Base-by-base conservation (phyloP, 2,797 vertebrate genomes). In the Oreortyx pictus region DNA sequence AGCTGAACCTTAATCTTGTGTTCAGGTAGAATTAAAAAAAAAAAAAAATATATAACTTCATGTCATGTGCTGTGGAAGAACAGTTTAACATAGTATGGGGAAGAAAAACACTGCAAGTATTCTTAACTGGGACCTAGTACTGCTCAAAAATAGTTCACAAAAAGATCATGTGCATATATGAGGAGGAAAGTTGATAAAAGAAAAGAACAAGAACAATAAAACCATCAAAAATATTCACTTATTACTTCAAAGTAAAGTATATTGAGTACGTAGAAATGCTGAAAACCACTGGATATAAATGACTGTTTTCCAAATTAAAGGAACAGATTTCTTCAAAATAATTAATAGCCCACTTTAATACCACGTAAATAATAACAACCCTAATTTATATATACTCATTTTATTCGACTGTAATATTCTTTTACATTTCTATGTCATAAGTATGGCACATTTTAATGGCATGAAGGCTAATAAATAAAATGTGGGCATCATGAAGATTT, bases 21-120 rank as follows among this genome's bases (percentile, higher is more conserved):
- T 83, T 95, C 66, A 77, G 57, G 43, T 95, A 89, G 91, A 89
- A 82, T n/a, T 77, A 56, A 90, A 85, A 79, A 50, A 77, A 73
- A 52, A 25, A 23, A 11, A 4, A 95, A 93, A 92, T 75, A 89
- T 29, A 89, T 74, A 19, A 76, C 44, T 89, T 93, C 46, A 9
- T 74, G 67, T 85, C 35, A 20, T 54, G 89, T 52, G 24, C 88
- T 79, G 60, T 88, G 94, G 85, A 94, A 93, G 96, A 96, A 80
- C 75, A 82, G 31, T 85, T 94, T 96, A 95, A 92, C 56, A 74
- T 41, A 92, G 7, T 13, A 41, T 2, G 19, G 61, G 75, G 76
- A 86, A 25, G 62, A 89, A 70, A 65, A 88, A 68, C 5, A 46
- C 60, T 89, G 24, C 81, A 8, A 82, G 94, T 95, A 96, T 97